Evolutionary conservation across 2,888 invertebrate genomes (phyloP), one percentile per base, ranked within the genome.

Genomic region (Blera fallax): DNA sequence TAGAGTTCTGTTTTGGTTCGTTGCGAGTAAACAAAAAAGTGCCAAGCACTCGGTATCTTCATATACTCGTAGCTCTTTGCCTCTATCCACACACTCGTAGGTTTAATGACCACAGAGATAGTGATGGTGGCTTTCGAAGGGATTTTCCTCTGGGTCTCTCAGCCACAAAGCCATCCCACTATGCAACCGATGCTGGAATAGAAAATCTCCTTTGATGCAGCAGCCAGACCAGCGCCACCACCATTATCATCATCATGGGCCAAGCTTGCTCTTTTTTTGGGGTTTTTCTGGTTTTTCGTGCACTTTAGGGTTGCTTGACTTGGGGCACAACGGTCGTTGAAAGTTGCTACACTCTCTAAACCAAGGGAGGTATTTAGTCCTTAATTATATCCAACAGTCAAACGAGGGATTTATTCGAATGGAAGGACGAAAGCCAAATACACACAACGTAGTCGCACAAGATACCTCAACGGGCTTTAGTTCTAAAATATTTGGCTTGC

Each of bases 81-180:
- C 14, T 37, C 27, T 52, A 32, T 56, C 62, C 60, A 54, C 67
- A 62, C 72, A 54, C 79, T 83, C 67, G 67, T 79, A 50, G 83
- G 83, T 83, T 79, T 83, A 83, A 83, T 74, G 83, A 83, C 83
- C 83, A 83, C 65, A 72, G 14, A 65, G 37, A 45, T 29, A 7
- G 50, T 60, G 43, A 27, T 27, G 43, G 43, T 16, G n/a, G 64
- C 27, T 62, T 78, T 43, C 16, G 60, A 29, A 69, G 76, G 40
- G 67, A 34, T 56, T 50, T 72, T 32, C 34, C 67, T 54, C 4
- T 4, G 45, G 43, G 58, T 43, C 29, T 29, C 52, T 37, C 4
- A 32, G 56, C 64, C 82, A 77, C 77, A 70, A 82, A 72, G 82
- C 64, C 70, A 82, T 76, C 24, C 76, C 60, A 60, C 60, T 37